Base-by-base conservation (phyloP, 2,888 invertebrate species). In the Cerastoderma edule region DNA sequence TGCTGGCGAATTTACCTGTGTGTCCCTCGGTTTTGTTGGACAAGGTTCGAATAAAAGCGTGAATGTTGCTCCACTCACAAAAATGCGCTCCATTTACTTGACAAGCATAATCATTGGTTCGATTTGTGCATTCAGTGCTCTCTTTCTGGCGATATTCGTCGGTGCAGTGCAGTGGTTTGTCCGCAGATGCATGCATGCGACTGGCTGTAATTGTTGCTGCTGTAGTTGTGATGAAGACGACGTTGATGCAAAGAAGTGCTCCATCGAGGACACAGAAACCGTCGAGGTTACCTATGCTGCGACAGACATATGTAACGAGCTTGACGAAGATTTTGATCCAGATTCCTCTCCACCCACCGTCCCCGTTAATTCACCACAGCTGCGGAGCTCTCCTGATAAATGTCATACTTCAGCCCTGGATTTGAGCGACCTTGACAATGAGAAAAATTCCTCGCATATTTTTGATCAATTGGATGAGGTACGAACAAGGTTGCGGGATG, bases 381-480 rank as follows among this genome's bases (percentile, higher is more conserved):
- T 67, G 30, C 73, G 74, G 33, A 72, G 80, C 28, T 87, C 88
- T 0, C 88, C 87, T 2, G 77, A 78, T n/a, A 87, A 86, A 60
- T 85, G 84, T 73, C 67, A 67, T 5, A 84, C 88, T 16, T 84
- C 87, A 22, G 75, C 54, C 22, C 83, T 83, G 8, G 74, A 72
- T 4, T 24, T 65, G n/a, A 64, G 53, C 5, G 74, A 80, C 2
- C 67, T 75, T 1, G 76, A 79, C n/a, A n/a, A n/a, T n/a, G n/a
- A n/a, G 4, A 82, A 80, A 76, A 67, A 80, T 19, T 76, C 86
- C 1, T 68, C 79, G 22, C 84, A 85, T 65, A 89, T 90, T 39
- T 75, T 84, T 63, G 90, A 89, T 22, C 87, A 89, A 0, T 71
- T 91, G 39, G 90, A 90, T 32, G 91, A 90, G 48, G 91, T 89